Evolutionary conservation across 2,797 vertebrate species (phyloP).

Genomic region (Euphonia xanthogaster): DNA sequence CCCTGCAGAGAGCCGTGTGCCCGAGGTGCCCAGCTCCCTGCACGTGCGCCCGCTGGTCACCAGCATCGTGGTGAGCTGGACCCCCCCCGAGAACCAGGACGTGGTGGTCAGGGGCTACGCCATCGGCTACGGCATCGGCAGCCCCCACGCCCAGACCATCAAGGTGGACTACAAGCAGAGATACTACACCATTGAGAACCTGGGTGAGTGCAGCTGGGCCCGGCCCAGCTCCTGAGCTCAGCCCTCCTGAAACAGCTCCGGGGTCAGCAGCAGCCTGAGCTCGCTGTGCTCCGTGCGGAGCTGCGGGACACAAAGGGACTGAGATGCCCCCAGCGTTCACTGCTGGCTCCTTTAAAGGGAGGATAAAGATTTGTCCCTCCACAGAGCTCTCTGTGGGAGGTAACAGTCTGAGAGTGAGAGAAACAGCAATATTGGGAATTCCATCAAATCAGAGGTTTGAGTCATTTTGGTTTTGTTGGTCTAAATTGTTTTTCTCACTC

Average conservation of each 20-base stretch:
- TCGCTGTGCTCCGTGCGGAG: not conserved
- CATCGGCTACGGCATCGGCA: slow-evolving; percentile 95
- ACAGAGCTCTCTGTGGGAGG: not conserved
- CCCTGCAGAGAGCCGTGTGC: slow-evolving; percentile 87
- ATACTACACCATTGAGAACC: slow-evolving; percentile 96
- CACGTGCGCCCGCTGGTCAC: slow-evolving; percentile 93
- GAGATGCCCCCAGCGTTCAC: not conserved
- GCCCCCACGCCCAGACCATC: slow-evolving; percentile 94
- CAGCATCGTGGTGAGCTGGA: slow-evolving; percentile 99
- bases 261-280: not conserved
- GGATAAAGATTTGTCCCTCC: not conserved
- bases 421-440: not conserved
- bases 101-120: slow-evolving; percentile 95
- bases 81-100: slow-evolving; percentile 96
- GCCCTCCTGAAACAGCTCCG: accelerated
- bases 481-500: not conserved
- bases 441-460: not conserved
- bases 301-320: not conserved
- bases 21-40: slow-evolving; percentile 94
- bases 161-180: slow-evolving; percentile 98
- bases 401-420: not conserved
- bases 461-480: not conserved
- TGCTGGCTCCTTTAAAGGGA: not conserved
- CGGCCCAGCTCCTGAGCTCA: not conserved
- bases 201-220: slow-evolving; percentile 78